phyloP scores from a whole-genome alignment of 2,888 invertebrate genomes.

The Alviniconcha strummeri region DNA sequence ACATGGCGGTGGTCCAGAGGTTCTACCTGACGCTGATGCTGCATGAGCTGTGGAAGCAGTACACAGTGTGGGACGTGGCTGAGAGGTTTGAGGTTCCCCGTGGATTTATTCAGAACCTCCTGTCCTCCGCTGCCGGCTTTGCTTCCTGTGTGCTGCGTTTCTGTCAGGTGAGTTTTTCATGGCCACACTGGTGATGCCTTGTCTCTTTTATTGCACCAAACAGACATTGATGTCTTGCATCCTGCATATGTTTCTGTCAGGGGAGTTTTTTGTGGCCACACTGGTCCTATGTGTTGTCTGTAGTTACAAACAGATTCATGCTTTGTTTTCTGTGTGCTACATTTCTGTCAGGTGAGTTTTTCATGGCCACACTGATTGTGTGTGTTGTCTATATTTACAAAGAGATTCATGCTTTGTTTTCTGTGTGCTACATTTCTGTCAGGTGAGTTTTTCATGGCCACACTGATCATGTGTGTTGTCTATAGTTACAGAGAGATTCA shows the following conservation, averaged over 20 bases:
- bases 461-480: too few relatives aligned
- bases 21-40: conserved; percentile 92
- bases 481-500: too few relatives aligned
- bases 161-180: conserved; percentile 78
- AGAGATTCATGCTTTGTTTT: too few relatives aligned
- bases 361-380: too few relatives aligned
- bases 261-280: too few relatives aligned
- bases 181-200: background rate
- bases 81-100: conserved; percentile 83
- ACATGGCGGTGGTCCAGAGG: conserved; percentile 79
- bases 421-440: too few relatives aligned
- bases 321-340: too few relatives aligned
- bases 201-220: background rate
- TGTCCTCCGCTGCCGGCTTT: conserved; percentile 83
- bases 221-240: background rate
- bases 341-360: too few relatives aligned
- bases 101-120: conserved; percentile 86
- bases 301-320: too few relatives aligned
- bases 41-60: conserved; percentile 79
- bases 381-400: background rate
- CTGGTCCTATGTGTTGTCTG: too few relatives aligned
- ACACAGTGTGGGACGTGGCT: conserved; percentile 76
- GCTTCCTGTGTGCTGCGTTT: conserved; percentile 86
- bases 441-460: too few relatives aligned
- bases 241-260: too few relatives aligned